Percentiles rank a stretch among this genome's conserved stretches.
Conservation (phyloP, 2,113 vertebrate genomes). For the Diadophis punctatus region DNA sequence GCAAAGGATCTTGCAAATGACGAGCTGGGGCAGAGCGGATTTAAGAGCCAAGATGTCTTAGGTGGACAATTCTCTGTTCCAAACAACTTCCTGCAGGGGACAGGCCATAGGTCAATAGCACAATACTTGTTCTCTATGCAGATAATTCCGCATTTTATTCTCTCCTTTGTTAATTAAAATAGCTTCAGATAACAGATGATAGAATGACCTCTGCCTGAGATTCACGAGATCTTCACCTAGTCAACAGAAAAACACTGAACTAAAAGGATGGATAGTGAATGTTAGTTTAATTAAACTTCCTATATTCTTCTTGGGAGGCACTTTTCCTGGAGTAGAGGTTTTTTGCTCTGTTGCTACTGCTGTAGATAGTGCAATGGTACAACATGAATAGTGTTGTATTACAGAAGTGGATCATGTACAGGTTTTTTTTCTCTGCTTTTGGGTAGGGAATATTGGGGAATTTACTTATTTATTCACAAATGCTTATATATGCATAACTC, state of each 20-base stretch:
- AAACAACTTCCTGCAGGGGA: not conserved
- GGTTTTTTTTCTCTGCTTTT: not conserved
- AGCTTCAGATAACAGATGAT: not conserved
- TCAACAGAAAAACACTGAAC: not conserved
- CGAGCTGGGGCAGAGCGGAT: not conserved
- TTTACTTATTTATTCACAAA: not conserved
- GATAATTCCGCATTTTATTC: not conserved
- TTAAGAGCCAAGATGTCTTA: not conserved
- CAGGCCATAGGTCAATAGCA: not conserved
- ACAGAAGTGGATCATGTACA: not conserved
- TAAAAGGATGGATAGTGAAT: not conserved
- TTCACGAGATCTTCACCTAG: not conserved
- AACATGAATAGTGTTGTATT: not conserved
- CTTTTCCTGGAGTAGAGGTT: not conserved
- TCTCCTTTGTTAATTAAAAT: not conserved
- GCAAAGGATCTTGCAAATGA: not conserved
- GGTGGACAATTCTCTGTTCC: not conserved
- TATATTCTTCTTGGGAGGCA: not conserved
- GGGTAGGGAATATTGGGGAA: not conserved
- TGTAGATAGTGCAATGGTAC: not conserved
- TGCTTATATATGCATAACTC: not conserved
- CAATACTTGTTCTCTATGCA: not conserved
- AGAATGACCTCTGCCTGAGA: not conserved
- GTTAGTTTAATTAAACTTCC: not conserved
- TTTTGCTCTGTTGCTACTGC: not conserved